These are phyloP conservation scores for Myotis yumanensis DNA, from an alignment of 2,113 vertebrate species.

Conservation along the genomic window DNA sequence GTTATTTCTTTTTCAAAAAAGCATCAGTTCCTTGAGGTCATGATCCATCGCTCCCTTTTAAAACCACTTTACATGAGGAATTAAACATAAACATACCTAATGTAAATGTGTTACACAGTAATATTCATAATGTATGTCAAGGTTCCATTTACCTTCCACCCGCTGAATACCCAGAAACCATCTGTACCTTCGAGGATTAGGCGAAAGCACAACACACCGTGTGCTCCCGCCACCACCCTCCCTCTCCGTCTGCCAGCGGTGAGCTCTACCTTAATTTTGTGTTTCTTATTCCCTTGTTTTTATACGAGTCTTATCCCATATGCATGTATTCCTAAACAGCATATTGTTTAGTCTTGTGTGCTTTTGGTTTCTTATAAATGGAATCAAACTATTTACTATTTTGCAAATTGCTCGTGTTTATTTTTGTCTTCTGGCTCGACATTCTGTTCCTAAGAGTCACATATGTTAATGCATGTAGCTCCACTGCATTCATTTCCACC, in stretches of 20 bases:
- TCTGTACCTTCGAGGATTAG: background rate
- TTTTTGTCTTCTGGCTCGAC: background rate
- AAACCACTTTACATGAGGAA: conserved; percentile 29
- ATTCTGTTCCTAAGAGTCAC: background rate
- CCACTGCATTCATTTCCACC: background rate
- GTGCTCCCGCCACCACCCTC: background rate
- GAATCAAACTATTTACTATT: conserved; percentile 29
- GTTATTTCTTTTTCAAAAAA: background rate
- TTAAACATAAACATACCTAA: background rate
- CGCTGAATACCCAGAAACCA: background rate
- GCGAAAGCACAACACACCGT: background rate
- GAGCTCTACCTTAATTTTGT: background rate
- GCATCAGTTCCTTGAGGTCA: background rate
- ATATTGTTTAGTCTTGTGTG: background rate
- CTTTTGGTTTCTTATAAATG: background rate
- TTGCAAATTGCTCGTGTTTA: background rate
- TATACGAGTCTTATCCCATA: background rate
- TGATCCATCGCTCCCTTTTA: background rate
- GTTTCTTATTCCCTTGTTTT: background rate
- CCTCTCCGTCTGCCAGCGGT: background rate
- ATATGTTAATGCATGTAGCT: background rate
- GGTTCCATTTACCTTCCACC: background rate
- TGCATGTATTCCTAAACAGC: background rate
- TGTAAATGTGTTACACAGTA: background rate
- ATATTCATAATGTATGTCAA: background rate